These are phyloP conservation scores for Drosophila sturtevanti DNA, from an alignment of 1,140 invertebrate species.

Conservation along the genomic window DNA sequence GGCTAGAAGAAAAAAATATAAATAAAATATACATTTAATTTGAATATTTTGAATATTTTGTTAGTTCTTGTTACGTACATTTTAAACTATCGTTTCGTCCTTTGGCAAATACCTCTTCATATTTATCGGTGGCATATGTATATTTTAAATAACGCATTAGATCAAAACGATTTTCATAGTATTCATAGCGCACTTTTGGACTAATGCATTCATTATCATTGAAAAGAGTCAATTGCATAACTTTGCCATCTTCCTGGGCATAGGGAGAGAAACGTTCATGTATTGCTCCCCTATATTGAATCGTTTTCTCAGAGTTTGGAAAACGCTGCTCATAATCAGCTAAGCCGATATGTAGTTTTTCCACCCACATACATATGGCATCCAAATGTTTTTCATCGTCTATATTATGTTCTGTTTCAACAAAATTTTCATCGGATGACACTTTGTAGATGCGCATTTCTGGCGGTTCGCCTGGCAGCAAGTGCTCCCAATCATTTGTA, in stretches of 20 bases:
- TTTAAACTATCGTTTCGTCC: constrained; percentile 88
- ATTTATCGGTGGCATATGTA: constrained; percentile 84
- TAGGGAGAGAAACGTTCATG: constrained; percentile 91
- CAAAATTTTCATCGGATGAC: constrained; percentile 81
- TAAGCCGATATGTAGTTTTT: constrained; percentile 87
- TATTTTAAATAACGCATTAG: constrained; percentile 85
- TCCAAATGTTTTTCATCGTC: constrained; percentile 89
- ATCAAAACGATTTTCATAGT: constrained; percentile 88
- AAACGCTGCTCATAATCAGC: constrained; percentile 89
- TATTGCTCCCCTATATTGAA: constrained; percentile 89
- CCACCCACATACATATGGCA: constrained; percentile 90
- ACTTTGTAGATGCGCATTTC: constrained; percentile 78
- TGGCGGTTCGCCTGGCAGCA: constrained; percentile 87
- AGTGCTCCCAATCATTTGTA: constrained; percentile 87
- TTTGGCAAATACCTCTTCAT: constrained; percentile 87
- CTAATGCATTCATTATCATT: constrained; percentile 87
- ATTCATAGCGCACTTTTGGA: constrained; percentile 86
- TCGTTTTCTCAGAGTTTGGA: constrained; percentile 88
- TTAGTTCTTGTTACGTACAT: constrained; percentile 82
- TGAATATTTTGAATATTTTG: too few species aligned
- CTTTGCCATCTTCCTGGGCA: constrained; percentile 86
- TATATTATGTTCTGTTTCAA: constrained; percentile 66
- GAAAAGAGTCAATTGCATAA: constrained; percentile 87
- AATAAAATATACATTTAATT: too few species aligned
- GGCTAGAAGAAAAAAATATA: constrained; percentile 30